Evolutionary conservation across 2,888 invertebrate species (phyloP).

Genomic region (Lepidochrysops patricia): DNA sequence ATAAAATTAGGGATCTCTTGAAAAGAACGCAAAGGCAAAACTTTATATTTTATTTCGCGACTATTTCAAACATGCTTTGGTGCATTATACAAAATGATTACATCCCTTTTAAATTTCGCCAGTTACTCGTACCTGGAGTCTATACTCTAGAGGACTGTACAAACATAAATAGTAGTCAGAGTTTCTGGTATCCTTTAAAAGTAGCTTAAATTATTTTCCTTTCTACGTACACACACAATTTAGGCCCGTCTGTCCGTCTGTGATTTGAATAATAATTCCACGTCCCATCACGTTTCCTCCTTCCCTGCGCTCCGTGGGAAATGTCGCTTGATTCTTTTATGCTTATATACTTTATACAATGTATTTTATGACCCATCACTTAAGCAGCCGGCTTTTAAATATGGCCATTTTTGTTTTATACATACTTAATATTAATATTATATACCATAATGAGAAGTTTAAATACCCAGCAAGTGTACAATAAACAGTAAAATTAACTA

Average conservation of each 20-base stretch:
- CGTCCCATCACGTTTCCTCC: constrained; percentile 69
- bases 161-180: background rate
- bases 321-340: constrained; percentile 42
- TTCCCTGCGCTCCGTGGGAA: constrained; percentile 59
- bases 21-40: too few relatives aligned
- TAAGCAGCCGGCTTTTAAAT: background rate
- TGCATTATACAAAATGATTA: too few relatives aligned
- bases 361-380: background rate
- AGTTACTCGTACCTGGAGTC: too few relatives aligned
- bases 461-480: background rate
- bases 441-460: too few relatives aligned
- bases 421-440: too few relatives aligned
- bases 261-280: constrained; percentile 73
- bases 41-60: too few relatives aligned
- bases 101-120: too few relatives aligned
- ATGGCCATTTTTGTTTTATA: background rate
- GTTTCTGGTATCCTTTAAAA: background rate
- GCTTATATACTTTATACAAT: constrained; percentile 11
- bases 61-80: too few relatives aligned
- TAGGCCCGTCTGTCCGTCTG: constrained; percentile 58
- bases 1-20: too few relatives aligned
- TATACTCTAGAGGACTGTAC: too few relatives aligned
- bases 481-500: background rate
- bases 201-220: background rate
- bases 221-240: constrained; percentile 45